Evolutionary conservation across 1,140 invertebrate genomes (phyloP).

Genomic region (Lepidurus packardi): DNA sequence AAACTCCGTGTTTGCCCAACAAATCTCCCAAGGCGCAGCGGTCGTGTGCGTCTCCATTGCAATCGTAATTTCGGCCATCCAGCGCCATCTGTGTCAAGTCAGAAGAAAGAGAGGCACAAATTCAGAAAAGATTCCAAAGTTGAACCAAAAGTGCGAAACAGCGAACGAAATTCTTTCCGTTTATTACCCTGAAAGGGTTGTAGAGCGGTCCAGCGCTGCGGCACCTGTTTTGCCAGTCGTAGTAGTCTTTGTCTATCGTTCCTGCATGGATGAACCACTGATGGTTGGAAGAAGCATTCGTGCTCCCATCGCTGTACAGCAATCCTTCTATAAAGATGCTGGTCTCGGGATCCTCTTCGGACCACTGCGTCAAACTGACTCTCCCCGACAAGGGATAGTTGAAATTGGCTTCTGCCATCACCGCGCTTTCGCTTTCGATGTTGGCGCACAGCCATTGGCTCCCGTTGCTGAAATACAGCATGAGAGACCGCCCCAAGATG

Average conservation of each 20-base stretch:
- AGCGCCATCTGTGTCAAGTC: constrained; percentile 32
- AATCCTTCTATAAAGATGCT: constrained; percentile 53
- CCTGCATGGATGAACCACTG: constrained; percentile 58
- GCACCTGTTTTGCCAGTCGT: constrained; percentile 81
- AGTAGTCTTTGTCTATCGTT: constrained; percentile 73
- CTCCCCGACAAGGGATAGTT: constrained; percentile 79
- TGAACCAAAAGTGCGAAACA: too few species aligned
- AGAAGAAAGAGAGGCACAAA: constrained; percentile 20
- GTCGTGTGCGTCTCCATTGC: constrained; percentile 43
- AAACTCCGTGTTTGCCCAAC: constrained; percentile 56
- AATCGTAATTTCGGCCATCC: constrained; percentile 38
- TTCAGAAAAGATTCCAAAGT: too few species aligned
- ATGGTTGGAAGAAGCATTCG: constrained; percentile 70
- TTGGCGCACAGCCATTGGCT: constrained; percentile 52
- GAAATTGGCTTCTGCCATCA: constrained; percentile 49
- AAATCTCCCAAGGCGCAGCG: constrained; percentile 52
- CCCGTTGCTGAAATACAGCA: constrained; percentile 39
- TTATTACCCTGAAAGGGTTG: constrained; percentile 76
- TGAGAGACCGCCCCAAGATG: constrained; percentile 42
- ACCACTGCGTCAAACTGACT: constrained; percentile 27
- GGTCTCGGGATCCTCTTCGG: constrained; percentile 67
- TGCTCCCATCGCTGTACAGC: constrained; percentile 77
- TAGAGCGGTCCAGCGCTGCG: constrained; percentile 69
- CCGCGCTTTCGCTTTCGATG: constrained; percentile 42
- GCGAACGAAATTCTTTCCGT: constrained; percentile 1